Percentiles rank a stretch among this genome's conserved stretches.
Evolutionary conservation across 1,140 invertebrate genomes (phyloP).

Genomic region (Plodia interpunctella): DNA sequence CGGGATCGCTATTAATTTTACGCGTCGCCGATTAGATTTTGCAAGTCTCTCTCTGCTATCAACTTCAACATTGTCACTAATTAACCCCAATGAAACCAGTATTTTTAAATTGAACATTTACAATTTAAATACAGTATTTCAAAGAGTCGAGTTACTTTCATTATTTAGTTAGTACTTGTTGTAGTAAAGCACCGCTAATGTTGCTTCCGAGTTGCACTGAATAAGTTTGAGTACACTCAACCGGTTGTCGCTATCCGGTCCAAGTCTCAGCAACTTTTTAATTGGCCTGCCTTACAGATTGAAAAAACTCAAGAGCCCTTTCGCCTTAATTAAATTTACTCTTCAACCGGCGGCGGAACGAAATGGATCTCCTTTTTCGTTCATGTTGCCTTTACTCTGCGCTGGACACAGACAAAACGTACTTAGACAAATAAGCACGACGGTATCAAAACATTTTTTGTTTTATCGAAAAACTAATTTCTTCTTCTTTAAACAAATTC

Average conservation of each 20-base stretch:
- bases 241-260: constrained; percentile 44
- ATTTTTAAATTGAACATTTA: constrained; percentile 23
- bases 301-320: constrained; percentile 50
- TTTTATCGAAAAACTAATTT: background rate
- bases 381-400: constrained; percentile 26
- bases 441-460: background rate
- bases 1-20: constrained; percentile 10
- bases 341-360: constrained; percentile 38
- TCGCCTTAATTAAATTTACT: constrained; percentile 60
- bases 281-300: constrained; percentile 55
- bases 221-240: constrained; percentile 39
- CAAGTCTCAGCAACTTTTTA: constrained; percentile 58
- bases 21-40: constrained; percentile 2
- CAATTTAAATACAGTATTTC: constrained; percentile 13
- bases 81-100: constrained; percentile 11
- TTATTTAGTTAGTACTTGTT: constrained; percentile 26
- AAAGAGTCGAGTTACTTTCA: constrained; percentile 15
- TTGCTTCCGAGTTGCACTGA: constrained; percentile 26
- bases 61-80: constrained; percentile 9
- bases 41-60: background rate
- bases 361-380: constrained; percentile 28
- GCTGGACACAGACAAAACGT: constrained; percentile 28
- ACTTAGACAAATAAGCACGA: constrained; percentile 33
- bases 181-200: constrained; percentile 30
- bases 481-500: no score